Percentiles rank a stretch among this genome's conserved stretches.
These are phyloP conservation scores for Triplophysa bombifrons DNA, from an alignment of 2,797 vertebrate species.

Conservation along the genomic window DNA sequence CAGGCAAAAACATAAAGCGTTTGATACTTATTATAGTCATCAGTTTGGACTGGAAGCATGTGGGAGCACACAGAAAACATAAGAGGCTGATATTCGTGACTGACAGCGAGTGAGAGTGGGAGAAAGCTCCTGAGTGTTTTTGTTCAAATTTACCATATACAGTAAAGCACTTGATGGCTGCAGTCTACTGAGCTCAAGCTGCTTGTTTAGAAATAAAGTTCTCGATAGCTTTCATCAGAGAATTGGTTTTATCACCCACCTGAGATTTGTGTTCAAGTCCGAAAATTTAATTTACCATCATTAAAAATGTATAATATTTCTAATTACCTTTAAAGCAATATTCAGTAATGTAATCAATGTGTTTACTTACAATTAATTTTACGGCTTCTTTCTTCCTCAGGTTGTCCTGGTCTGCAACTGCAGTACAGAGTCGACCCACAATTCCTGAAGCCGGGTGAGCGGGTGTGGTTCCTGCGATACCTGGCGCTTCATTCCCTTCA, in stretches of 20 bases:
- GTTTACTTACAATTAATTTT: neutral
- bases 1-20: neutral
- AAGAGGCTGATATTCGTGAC: slow-evolving; percentile 31
- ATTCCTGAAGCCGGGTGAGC: slow-evolving; percentile 84
- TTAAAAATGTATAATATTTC: neutral
- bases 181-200: neutral
- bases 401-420: slow-evolving; percentile 82
- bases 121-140: slow-evolving; percentile 14
- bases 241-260: slow-evolving; percentile 18
- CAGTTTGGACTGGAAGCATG: neutral
- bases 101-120: neutral
- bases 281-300: slow-evolving; percentile 1
- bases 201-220: slow-evolving; percentile 25
- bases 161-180: neutral
- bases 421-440: slow-evolving; percentile 82
- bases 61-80: neutral
- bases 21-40: neutral
- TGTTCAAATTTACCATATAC: slow-evolving; percentile 21
- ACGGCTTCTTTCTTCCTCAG: slow-evolving; percentile 66
- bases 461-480: slow-evolving; percentile 84
- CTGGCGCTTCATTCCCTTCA: slow-evolving; percentile 87
- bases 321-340: neutral
- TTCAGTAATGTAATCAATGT: neutral
- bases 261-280: slow-evolving; percentile 2
- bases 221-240: slow-evolving; percentile 7